Conservation (phyloP, 2,888 invertebrate genomes). For the Macropis europaea region DNA sequence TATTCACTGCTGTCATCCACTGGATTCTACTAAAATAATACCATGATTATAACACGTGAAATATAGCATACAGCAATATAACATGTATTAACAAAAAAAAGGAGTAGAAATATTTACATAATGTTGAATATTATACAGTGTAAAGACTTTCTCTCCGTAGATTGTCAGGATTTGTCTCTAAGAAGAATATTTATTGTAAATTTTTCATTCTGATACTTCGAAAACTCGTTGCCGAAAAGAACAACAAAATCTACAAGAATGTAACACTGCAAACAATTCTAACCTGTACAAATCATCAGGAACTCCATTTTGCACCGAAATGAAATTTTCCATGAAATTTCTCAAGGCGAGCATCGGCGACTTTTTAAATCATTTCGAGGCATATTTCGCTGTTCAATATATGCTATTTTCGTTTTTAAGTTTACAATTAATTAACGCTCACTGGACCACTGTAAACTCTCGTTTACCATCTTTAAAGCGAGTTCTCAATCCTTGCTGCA, state of each 20-base stretch:
- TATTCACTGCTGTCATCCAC: background rate
- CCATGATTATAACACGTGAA: background rate
- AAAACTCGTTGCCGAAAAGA: background rate
- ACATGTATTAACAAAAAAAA: background rate
- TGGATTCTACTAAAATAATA: background rate
- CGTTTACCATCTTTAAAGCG: slow-evolving; percentile 16
- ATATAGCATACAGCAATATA: background rate
- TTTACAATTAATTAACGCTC: slow-evolving; percentile 13
- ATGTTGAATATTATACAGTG: background rate
- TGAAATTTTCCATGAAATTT: background rate
- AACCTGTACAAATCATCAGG: slow-evolving; percentile 25
- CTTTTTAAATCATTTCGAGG: background rate
- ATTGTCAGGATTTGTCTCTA: background rate
- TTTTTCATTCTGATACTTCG: background rate
- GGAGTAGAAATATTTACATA: background rate
- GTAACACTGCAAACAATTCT: background rate
- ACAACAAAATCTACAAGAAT: slow-evolving; percentile 16
- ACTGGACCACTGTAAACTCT: slow-evolving; percentile 1
- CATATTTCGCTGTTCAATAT: background rate
- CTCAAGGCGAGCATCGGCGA: background rate
- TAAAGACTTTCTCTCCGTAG: background rate
- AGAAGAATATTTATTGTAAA: background rate
- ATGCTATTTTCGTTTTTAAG: background rate
- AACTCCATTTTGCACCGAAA: background rate
- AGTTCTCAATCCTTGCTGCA: slow-evolving; percentile 9